Conservation (phyloP, 2,888 invertebrate genomes). For the Lithophane socia region DNA sequence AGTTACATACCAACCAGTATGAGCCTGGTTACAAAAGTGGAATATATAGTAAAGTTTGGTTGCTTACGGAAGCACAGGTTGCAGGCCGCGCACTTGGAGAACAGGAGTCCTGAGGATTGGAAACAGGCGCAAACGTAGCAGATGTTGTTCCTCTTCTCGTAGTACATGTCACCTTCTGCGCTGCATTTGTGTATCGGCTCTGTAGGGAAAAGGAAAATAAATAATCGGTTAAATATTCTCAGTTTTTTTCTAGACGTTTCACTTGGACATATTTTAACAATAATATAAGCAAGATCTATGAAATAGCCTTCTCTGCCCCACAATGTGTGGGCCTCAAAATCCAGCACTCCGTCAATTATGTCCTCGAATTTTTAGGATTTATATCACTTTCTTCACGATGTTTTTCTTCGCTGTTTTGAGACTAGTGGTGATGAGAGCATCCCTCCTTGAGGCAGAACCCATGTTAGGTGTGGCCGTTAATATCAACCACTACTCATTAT, state of each 20-base stretch:
- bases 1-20: conserved; percentile 21
- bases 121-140: conserved; percentile 84
- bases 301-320: neutral
- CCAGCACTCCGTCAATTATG: neutral
- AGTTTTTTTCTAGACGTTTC: neutral
- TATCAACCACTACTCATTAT: neutral
- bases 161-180: conserved; percentile 79
- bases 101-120: conserved; percentile 61
- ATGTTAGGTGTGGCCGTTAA: neutral
- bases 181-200: conserved; percentile 64
- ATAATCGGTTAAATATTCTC: neutral
- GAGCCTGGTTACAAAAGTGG: neutral
- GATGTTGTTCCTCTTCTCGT: conserved; percentile 59
- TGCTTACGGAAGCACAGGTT: conserved; percentile 68
- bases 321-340: neutral
- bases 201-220: neutral
- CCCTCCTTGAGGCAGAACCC: neutral
- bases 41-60: neutral
- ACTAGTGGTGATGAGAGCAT: neutral
- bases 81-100: conserved; percentile 78
- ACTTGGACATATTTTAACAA: neutral
- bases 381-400: neutral
- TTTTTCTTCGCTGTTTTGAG: neutral
- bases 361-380: neutral
- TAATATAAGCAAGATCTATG: neutral